phyloP scores from a whole-genome alignment of 1,140 invertebrate genomes.

The Trichonephila inaurata region DNA sequence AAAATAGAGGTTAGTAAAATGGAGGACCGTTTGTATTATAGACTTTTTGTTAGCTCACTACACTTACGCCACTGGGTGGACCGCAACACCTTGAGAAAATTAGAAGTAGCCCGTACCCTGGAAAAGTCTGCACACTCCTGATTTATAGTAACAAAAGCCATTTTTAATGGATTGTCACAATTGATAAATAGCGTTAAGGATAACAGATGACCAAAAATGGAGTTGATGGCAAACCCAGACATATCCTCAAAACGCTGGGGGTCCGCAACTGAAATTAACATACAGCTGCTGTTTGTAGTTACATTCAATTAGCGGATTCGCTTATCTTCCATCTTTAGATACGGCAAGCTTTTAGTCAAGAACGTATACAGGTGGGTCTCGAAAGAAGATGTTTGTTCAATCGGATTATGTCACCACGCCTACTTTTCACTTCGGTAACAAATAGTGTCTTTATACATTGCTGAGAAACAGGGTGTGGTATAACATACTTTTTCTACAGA shows the following conservation, averaged over 20 bases:
- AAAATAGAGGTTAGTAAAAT: too few relatives aligned
- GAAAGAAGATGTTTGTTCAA: neutral
- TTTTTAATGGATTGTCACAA: too few relatives aligned
- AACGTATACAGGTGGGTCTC: neutral
- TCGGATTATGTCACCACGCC: constrained; percentile 33
- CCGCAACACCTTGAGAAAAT: too few relatives aligned
- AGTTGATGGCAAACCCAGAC: neutral
- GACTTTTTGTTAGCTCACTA: too few relatives aligned
- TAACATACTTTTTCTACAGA: neutral
- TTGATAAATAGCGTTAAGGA: neutral
- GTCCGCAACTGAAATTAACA: neutral
- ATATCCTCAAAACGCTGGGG: neutral
- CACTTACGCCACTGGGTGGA: too few relatives aligned
- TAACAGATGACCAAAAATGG: neutral
- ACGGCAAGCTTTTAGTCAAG: neutral
- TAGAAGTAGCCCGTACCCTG: too few relatives aligned
- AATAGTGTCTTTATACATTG: neutral
- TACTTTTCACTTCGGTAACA: neutral
- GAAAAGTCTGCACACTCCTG: too few relatives aligned
- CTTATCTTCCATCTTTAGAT: neutral
- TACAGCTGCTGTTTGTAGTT: constrained; percentile 21
- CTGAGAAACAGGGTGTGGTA: neutral
- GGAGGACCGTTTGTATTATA: too few relatives aligned
- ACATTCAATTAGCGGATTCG: constrained; percentile 19
- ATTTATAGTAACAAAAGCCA: too few relatives aligned